Percentiles rank a stretch among this genome's conserved stretches.
These are phyloP conservation scores for Hexactinellida sp. DNA, from an alignment of 37 sponge, comb jelly and placozoan genomes.

Conservation along the genomic window DNA sequence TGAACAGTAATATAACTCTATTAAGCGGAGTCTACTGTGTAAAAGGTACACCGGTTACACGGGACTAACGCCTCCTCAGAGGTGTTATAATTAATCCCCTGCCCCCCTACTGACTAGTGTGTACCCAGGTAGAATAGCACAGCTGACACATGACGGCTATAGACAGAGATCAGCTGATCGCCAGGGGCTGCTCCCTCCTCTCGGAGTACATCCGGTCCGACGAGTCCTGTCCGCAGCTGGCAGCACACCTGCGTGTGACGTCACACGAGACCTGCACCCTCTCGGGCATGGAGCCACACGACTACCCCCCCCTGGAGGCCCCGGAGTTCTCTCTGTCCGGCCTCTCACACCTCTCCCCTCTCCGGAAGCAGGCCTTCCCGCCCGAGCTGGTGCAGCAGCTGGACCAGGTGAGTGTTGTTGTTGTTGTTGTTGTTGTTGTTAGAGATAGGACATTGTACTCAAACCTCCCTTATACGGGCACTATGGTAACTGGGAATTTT, in stretches of 20 bases:
- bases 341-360: slow-evolving; percentile 46
- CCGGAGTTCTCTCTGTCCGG: slow-evolving; percentile 34
- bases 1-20: no score
- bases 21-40: no score
- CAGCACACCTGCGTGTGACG: not conserved
- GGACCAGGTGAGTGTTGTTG: slow-evolving; percentile 22
- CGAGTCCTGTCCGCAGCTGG: not conserved
- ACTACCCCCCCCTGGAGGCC: slow-evolving; percentile 64
- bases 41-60: no score
- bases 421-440: not conserved
- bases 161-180: not conserved
- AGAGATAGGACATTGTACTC: no score
- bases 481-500: no score
- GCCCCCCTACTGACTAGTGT: no score
- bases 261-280: not conserved
- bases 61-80: no score
- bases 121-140: no score
- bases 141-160: not conserved
- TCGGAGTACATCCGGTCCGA: slow-evolving; percentile 1
- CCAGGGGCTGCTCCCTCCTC: not conserved
- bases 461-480: no score
- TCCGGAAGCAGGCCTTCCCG: slow-evolving; percentile 52
- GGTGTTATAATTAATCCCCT: no score
- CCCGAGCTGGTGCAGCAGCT: slow-evolving; percentile 85
- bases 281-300: slow-evolving; percentile 31